Conservation (phyloP, 2,113 vertebrate genomes). For the Nothobranchius furzeri region DNA sequence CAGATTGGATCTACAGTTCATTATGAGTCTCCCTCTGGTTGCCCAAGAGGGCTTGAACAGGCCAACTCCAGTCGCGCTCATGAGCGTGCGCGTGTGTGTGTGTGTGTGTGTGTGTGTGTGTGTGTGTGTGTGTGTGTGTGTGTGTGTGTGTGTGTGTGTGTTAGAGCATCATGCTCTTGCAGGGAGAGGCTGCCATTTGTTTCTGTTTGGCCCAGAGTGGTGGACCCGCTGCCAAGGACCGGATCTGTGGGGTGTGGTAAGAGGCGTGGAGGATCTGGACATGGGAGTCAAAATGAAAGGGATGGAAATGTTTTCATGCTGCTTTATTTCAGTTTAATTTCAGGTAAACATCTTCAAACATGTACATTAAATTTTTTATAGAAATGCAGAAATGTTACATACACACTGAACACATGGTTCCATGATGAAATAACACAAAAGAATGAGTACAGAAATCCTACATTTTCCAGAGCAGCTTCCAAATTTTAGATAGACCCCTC, state of each 20-base stretch:
- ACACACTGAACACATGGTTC: too few relatives aligned
- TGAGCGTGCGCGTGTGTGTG: slow-evolving; percentile 54
- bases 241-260: slow-evolving; percentile 32
- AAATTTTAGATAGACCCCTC: too few relatives aligned
- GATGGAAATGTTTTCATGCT: slow-evolving; percentile 10
- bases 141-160: slow-evolving; percentile 54
- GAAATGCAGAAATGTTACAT: too few relatives aligned
- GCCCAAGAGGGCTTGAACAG: slow-evolving; percentile 35
- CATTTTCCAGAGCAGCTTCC: too few relatives aligned
- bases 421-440: too few relatives aligned
- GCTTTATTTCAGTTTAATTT: neutral
- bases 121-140: slow-evolving; percentile 12
- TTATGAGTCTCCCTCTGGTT: slow-evolving; percentile 26
- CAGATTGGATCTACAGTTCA: slow-evolving; percentile 21
- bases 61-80: slow-evolving; percentile 25
- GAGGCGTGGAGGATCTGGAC: slow-evolving; percentile 13
- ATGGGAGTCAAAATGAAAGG: slow-evolving; percentile 12
- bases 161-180: slow-evolving; percentile 48
- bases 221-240: slow-evolving; percentile 54
- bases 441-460: too few relatives aligned
- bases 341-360: too few relatives aligned
- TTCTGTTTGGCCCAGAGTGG: slow-evolving; percentile 57
- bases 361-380: too few relatives aligned
- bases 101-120: slow-evolving; percentile 15
- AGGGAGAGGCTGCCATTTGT: slow-evolving; percentile 63